Evolutionary conservation across 2,888 invertebrate species (phyloP).

Genomic region (Drosophila ezoana): DNA sequence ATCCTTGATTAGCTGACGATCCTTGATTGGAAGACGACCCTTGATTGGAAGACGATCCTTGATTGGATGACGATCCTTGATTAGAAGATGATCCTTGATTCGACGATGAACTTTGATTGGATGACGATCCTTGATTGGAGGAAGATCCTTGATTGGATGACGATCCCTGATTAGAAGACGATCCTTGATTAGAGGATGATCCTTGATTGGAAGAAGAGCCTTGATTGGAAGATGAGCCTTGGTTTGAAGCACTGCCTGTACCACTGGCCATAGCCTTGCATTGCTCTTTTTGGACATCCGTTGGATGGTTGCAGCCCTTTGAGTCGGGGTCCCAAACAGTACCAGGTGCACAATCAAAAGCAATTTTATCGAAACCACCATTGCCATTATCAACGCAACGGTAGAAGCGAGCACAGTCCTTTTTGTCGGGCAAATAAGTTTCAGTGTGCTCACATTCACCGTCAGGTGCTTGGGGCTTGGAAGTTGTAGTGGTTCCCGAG

Average conservation of each 20-base stretch:
- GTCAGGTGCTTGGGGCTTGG: slow-evolving; percentile 71
- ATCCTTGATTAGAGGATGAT: slow-evolving; percentile 5
- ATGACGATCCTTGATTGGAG: slow-evolving; percentile 6
- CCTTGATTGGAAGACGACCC: slow-evolving; percentile 34
- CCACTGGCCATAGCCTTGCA: slow-evolving; percentile 77
- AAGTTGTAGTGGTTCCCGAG: slow-evolving; percentile 29
- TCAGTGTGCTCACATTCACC: slow-evolving; percentile 85
- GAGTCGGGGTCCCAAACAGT: slow-evolving; percentile 87
- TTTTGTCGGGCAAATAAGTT: slow-evolving; percentile 84
- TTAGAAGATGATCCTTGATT: slow-evolving; percentile 30
- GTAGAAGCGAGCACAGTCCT: slow-evolving; percentile 88
- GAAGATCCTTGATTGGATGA: slow-evolving; percentile 23
- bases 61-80: slow-evolving; percentile 8
- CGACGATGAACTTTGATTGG: slow-evolving; percentile 17
- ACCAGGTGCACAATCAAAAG: slow-evolving; percentile 88
- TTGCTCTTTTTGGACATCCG: slow-evolving; percentile 80
- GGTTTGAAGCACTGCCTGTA: slow-evolving; percentile 27
- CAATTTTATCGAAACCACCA: slow-evolving; percentile 87
- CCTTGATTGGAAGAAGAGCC: slow-evolving; percentile 10
- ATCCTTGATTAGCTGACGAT: slow-evolving; percentile 23
- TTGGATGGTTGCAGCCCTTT: slow-evolving; percentile 82
- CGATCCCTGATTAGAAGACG: slow-evolving; percentile 28
- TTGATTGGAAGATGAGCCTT: slow-evolving; percentile 1
- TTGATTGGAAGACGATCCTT: slow-evolving; percentile 39
- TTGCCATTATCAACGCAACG: slow-evolving; percentile 88